Evolutionary conservation across 2,797 vertebrate genomes (phyloP), one percentile per base, ranked within the genome.

Genomic region (Tarsius wallacei): DNA sequence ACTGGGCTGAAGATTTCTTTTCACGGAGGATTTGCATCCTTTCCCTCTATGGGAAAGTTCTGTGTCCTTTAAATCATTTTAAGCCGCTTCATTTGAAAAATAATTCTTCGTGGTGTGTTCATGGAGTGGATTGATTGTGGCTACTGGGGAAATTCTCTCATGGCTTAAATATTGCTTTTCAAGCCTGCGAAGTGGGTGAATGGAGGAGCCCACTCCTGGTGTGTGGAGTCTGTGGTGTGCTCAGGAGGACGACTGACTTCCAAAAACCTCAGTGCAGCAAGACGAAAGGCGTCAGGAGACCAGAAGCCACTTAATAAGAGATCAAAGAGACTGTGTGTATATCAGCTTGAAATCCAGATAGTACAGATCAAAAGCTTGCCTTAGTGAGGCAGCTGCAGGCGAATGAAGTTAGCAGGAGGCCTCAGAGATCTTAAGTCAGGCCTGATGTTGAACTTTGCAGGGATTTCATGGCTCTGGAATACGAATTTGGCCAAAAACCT

Each of bases 41-140:
- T 98, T 98, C 88, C 93, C 97, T 93, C 95, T 97, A 96, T 98
- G 98, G 97, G 98, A 98, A 98, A 98, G 96, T 98, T 98, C 96
- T 98, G 83, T 95, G 83, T 98, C 98, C 97, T 98, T 98, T 98
- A 98, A 98, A 98, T 98, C 98, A 98, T 98, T 98, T 98, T 98
- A 98, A 98, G 97, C 97, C 98, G 97, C 96, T 98, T 98, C 97
- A 97, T 98, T 98, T 98, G 97, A 96, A 97, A 98, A 98, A 97
- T 98, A 98, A 98, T 98, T 98, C 98, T 97, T 98, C 96, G 93
- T 98, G 91, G 98, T 97, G 90, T 98, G 97, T 95, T 97, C 96
- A 82, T 93, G 95, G 96, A 97, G 93, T 97, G 73, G 98, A 97
- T 98, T 98, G 97, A 98, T 1, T 97, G 80, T 97, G 96, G 97